Conservation (phyloP, 2,888 invertebrate species). For the Platycheirus albimanus region DNA sequence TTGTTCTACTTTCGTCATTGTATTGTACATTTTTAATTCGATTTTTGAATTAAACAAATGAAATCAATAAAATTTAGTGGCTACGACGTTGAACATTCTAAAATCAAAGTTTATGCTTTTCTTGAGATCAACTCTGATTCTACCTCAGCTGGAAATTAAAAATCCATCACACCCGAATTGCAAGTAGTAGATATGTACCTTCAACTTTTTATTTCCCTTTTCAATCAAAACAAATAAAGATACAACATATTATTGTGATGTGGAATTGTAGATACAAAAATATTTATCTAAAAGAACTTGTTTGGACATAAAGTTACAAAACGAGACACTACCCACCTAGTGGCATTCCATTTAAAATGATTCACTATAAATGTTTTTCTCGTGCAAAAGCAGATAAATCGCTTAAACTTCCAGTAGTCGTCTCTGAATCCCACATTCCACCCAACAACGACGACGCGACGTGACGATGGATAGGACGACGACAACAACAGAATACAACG, state of each 20-base stretch:
- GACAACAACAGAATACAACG: slow-evolving; percentile 24
- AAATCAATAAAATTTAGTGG: too few relatives aligned
- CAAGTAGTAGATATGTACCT: too few relatives aligned
- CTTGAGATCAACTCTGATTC: too few relatives aligned
- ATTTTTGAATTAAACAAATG: too few relatives aligned
- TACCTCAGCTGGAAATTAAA: too few relatives aligned
- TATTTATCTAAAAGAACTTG: slow-evolving; percentile 64
- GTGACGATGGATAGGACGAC: slow-evolving; percentile 20
- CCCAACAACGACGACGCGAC: slow-evolving; percentile 34
- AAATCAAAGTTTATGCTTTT: too few relatives aligned
- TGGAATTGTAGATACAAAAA: slow-evolving; percentile 5
- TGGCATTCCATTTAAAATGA: slow-evolving; percentile 70
- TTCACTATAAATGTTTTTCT: slow-evolving; percentile 55
- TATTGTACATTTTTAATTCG: too few relatives aligned
- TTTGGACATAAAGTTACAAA: slow-evolving; percentile 66
- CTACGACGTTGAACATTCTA: too few relatives aligned
- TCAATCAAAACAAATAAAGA: slow-evolving; percentile 23
- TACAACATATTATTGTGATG: slow-evolving; percentile 18
- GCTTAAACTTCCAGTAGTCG: slow-evolving; percentile 57
- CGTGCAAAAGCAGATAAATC: slow-evolving; percentile 57
- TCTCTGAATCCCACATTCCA: slow-evolving; percentile 56
- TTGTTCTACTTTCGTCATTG: too few relatives aligned
- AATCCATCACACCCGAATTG: too few relatives aligned
- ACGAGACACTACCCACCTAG: slow-evolving; percentile 68
- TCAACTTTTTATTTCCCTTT: slow-evolving; percentile 33